phyloP scores from a whole-genome alignment of 2,888 invertebrate species.

The Leptinotarsa haldemani region DNA sequence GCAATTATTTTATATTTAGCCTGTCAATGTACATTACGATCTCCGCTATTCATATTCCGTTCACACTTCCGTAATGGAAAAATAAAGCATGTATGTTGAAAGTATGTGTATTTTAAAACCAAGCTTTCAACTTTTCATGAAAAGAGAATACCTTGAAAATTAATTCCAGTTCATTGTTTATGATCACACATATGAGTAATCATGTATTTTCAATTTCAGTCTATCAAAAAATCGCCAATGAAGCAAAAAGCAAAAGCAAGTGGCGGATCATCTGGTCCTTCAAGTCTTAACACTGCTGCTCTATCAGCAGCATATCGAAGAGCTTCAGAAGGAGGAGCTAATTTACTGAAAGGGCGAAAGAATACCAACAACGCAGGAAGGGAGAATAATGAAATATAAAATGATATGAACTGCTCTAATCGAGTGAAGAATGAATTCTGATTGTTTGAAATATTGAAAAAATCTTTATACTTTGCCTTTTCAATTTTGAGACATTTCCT shows the following conservation, averaged over 20 bases:
- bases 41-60: no score
- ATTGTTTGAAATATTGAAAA: no score
- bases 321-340: slow-evolving; percentile 87
- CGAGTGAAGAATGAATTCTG: background rate
- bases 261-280: slow-evolving; percentile 67
- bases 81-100: no score
- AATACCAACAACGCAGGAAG: slow-evolving; percentile 69
- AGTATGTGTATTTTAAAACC: no score
- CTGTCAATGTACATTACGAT: no score
- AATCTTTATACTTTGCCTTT: no score
- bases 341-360: slow-evolving; percentile 73
- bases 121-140: no score
- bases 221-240: slow-evolving; percentile 46
- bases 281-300: slow-evolving; percentile 69
- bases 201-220: slow-evolving; percentile 32
- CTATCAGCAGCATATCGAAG: slow-evolving; percentile 75
- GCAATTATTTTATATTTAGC: no score
- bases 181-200: background rate
- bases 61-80: no score
- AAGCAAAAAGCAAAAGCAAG: slow-evolving; percentile 35
- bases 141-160: no score
- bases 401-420: background rate
- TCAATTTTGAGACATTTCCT: no score
- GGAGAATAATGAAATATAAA: slow-evolving; percentile 21
- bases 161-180: no score